Percentiles rank a stretch among this genome's conserved stretches.
These are phyloP conservation scores for Vidua macroura DNA, from an alignment of 2,113 vertebrate species.

Conservation along the genomic window DNA sequence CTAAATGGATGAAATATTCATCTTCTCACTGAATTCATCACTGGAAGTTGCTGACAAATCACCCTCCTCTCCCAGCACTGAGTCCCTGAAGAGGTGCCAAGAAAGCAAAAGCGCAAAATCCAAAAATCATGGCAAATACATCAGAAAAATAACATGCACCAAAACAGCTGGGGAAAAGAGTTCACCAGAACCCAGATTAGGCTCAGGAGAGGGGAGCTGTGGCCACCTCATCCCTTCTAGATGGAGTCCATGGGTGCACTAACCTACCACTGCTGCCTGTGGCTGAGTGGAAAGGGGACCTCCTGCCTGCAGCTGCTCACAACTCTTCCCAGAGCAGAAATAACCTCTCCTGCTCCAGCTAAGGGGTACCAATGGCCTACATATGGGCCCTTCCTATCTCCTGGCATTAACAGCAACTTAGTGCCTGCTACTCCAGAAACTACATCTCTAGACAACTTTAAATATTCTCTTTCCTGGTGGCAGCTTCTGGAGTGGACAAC, in stretches of 20 bases:
- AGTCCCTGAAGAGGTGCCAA: neutral
- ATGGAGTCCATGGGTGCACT: neutral
- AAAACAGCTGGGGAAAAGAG: neutral
- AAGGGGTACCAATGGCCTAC: neutral
- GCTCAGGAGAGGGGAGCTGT: neutral
- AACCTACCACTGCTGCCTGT: neutral
- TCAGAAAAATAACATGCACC: neutral
- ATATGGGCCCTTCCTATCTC: neutral
- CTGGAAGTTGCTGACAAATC: slow-evolving; percentile 44
- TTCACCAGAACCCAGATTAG: neutral
- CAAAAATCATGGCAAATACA: neutral
- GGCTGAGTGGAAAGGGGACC: neutral
- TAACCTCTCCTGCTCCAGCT: neutral
- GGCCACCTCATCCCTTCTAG: neutral
- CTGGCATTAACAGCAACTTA: neutral
- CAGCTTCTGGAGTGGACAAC: neutral
- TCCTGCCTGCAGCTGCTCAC: neutral
- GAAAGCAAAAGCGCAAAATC: neutral
- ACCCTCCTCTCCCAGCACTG: neutral
- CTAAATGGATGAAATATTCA: slow-evolving; percentile 21
- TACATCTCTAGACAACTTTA: neutral
- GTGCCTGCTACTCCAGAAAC: neutral
- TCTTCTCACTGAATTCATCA: neutral
- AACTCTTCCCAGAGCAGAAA: neutral
- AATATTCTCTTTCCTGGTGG: neutral